A percentile compares a stretch with the other conserved stretches of the same genome.
These are phyloP conservation scores for Lepidurus packardi DNA, from an alignment of 1,140 invertebrate genomes.

Conservation along the genomic window DNA sequence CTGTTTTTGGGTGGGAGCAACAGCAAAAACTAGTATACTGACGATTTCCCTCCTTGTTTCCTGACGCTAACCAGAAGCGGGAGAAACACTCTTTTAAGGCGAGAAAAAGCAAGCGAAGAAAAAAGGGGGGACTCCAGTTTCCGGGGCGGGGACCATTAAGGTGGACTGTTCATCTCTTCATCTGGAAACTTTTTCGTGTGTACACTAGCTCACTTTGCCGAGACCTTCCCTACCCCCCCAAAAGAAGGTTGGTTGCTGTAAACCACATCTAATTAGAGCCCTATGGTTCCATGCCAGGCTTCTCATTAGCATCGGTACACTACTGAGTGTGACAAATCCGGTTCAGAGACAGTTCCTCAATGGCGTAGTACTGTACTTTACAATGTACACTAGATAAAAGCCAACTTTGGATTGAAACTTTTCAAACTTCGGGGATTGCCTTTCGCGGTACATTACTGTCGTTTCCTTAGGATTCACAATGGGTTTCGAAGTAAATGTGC, in stretches of 20 bases:
- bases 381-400: not conserved
- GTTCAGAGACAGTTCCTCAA: not conserved
- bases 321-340: not conserved
- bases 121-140: not conserved
- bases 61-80: not conserved
- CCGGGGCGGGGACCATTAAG: slow-evolving; percentile 13
- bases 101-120: slow-evolving; percentile 17
- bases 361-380: not conserved
- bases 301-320: too few species aligned
- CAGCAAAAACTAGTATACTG: too few species aligned
- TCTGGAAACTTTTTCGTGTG: not conserved
- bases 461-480: not conserved
- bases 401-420: too few species aligned
- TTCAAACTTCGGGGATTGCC: not conserved
- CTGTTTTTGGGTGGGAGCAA: slow-evolving; percentile 2
- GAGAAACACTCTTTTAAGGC: not conserved
- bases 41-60: not conserved
- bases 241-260: not conserved
- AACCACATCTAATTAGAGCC: slow-evolving; percentile 1
- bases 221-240: too few species aligned
- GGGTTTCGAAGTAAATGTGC: not conserved
- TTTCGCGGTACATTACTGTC: not conserved
- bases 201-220: not conserved
- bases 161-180: slow-evolving; percentile 11
- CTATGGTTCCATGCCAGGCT: too few species aligned